A percentile compares a stretch with the other conserved stretches of the same genome.
These are phyloP conservation scores for Indicator indicator DNA, from an alignment of 2,113 vertebrate genomes.

Conservation along the genomic window DNA sequence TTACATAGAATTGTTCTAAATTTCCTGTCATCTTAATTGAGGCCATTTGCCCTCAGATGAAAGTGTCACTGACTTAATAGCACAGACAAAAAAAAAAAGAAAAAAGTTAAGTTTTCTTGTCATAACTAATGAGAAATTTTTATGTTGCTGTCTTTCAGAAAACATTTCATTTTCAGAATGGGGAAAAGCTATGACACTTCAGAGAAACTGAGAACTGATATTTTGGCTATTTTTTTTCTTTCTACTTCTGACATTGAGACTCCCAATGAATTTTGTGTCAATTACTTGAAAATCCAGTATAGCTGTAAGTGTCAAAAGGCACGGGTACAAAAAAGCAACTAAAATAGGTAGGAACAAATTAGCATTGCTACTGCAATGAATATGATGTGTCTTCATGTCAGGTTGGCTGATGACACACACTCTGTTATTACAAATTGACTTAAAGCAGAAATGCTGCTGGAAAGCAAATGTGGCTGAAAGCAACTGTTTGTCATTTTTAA, in stretches of 20 bases:
- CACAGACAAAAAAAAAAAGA: neutral
- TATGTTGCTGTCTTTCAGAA: neutral
- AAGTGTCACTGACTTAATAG: constrained; percentile 1
- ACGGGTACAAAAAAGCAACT: neutral
- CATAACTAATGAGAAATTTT: neutral
- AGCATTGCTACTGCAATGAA: neutral
- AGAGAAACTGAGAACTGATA: neutral
- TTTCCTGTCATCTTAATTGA: constrained; percentile 18
- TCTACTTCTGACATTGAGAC: neutral
- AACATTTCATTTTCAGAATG: neutral
- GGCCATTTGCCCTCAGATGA: neutral
- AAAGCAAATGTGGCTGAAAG: neutral
- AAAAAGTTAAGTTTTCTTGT: neutral
- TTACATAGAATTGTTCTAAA: neutral
- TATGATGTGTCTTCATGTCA: neutral
- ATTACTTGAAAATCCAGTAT: neutral
- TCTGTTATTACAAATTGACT: neutral
- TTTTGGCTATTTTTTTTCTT: neutral
- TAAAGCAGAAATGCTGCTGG: neutral
- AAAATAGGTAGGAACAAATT: neutral
- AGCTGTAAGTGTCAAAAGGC: neutral
- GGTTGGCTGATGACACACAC: neutral
- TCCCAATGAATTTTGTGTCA: neutral
- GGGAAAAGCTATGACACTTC: neutral
- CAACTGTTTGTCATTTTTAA: too few species aligned